Percentiles rank a stretch among this genome's conserved stretches.
Evolutionary conservation across 37 sponge, comb jelly and placozoan species (phyloP).

Genomic region (Geodia barretti): DNA sequence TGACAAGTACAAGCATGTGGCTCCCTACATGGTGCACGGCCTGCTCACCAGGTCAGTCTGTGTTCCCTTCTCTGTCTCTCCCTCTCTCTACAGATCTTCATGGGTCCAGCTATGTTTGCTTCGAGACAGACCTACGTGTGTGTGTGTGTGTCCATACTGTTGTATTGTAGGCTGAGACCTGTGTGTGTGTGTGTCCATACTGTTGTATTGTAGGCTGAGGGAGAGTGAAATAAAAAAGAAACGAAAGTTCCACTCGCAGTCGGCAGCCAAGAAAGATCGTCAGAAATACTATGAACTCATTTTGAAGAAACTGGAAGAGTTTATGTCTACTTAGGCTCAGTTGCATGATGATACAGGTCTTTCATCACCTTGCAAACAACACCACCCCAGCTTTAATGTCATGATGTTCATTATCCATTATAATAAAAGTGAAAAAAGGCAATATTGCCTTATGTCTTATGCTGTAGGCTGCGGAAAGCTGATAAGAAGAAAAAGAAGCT

Average conservation of each 20-base stretch:
- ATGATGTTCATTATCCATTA: no score
- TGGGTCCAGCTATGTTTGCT: no score
- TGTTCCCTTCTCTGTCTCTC: background rate
- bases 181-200: background rate
- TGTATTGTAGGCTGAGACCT: no score
- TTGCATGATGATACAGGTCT: no score
- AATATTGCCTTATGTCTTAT: no score
- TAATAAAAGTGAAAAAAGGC: no score
- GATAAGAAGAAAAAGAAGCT: constrained; percentile 54
- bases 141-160: no score
- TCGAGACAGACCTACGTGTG: no score
- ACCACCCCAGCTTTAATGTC: no score
- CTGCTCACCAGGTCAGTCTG: constrained; percentile 66
- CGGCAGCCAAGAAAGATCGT: constrained; percentile 42
- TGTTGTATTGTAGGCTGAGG: constrained; percentile 36
- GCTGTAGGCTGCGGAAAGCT: constrained; percentile 34
- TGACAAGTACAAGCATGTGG: constrained; percentile 60
- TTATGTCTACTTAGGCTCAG: constrained; percentile 1
- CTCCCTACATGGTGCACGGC: constrained; percentile 53
- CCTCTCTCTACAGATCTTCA: background rate
- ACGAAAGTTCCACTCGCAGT: constrained; percentile 27
- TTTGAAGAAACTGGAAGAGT: constrained; percentile 44
- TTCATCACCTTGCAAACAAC: no score
- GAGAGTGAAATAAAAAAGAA: constrained; percentile 60
- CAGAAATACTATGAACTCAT: constrained; percentile 61